Conservation (phyloP, 2,113 vertebrate genomes). For the Lethenteron reissneri region DNA sequence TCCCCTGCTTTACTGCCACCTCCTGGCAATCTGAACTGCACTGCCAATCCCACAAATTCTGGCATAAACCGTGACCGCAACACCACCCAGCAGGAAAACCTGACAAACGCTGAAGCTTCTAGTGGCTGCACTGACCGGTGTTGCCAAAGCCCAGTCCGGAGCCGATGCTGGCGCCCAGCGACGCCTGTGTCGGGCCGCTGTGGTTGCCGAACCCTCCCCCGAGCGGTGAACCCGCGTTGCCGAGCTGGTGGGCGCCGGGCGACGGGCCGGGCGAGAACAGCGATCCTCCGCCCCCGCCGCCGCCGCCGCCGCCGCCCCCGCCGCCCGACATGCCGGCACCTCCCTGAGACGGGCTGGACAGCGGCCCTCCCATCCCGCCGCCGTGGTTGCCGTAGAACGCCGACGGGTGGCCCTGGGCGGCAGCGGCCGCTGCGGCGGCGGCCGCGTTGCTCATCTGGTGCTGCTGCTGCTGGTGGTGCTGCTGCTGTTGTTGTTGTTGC, state of each 20-base stretch:
- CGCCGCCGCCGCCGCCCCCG: not conserved
- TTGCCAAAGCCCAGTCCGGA: constrained; percentile 2
- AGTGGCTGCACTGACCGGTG: not conserved
- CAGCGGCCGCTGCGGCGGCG: not conserved
- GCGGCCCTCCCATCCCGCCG: not conserved
- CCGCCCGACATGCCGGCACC: not conserved
- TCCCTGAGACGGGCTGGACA: constrained; percentile 3
- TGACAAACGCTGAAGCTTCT: too few relatives aligned
- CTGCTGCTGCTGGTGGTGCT: constrained; percentile 46
- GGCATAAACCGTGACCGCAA: too few relatives aligned
- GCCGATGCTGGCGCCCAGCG: not conserved
- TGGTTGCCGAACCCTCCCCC: not conserved
- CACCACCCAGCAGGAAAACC: too few relatives aligned
- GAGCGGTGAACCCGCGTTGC: constrained; percentile 4
- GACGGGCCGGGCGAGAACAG: constrained; percentile 5
- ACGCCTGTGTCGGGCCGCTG: not conserved
- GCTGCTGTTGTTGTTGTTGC: constrained; percentile 51
- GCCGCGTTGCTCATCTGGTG: not conserved
- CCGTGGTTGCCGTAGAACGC: too few relatives aligned
- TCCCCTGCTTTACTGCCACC: too few relatives aligned
- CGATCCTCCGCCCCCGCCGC: constrained; percentile 4
- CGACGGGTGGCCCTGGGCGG: too few relatives aligned
- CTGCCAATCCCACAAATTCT: too few relatives aligned
- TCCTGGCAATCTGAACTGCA: too few relatives aligned
- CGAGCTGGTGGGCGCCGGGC: not conserved